These are phyloP conservation scores for Acleris laterana DNA, from an alignment of 2,888 invertebrate species.

Conservation along the genomic window DNA sequence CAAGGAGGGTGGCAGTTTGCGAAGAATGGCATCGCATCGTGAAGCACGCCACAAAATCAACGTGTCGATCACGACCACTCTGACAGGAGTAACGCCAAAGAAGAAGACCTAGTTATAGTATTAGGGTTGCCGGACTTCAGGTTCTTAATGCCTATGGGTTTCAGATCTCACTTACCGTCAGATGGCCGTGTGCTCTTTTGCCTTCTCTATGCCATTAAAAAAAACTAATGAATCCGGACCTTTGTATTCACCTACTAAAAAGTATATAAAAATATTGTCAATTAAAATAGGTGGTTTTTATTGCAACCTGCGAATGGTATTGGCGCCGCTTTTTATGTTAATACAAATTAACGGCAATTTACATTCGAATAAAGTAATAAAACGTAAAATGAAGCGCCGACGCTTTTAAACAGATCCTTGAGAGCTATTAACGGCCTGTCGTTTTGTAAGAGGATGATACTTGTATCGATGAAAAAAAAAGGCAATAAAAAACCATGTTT, in stretches of 20 bases:
- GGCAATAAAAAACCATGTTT: constrained; percentile 51
- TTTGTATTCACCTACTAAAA: background rate
- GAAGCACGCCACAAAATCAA: too few species aligned
- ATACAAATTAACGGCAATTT: constrained; percentile 54
- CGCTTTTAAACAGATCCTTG: constrained; percentile 60
- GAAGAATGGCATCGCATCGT: too few species aligned
- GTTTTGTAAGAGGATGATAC: constrained; percentile 41
- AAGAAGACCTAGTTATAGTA: too few species aligned
- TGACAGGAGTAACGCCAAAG: too few species aligned
- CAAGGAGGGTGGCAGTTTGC: too few species aligned
- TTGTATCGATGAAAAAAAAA: constrained; percentile 50
- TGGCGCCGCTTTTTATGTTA: constrained; percentile 57
- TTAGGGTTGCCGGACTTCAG: too few species aligned
- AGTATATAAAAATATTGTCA: background rate
- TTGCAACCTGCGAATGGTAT: constrained; percentile 40
- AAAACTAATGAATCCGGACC: too few species aligned
- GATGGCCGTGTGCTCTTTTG: too few species aligned
- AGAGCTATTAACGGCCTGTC: constrained; percentile 50
- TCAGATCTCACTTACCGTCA: too few species aligned
- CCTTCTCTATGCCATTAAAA: too few species aligned
- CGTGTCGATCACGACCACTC: too few species aligned
- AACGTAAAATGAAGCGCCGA: constrained; percentile 49
- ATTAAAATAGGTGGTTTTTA: constrained; percentile 36
- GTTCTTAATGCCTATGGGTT: too few species aligned
- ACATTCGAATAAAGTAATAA: constrained; percentile 60